phyloP scores from a whole-genome alignment of 2,113 vertebrate species.

The Odocoileus hemionus region DNA sequence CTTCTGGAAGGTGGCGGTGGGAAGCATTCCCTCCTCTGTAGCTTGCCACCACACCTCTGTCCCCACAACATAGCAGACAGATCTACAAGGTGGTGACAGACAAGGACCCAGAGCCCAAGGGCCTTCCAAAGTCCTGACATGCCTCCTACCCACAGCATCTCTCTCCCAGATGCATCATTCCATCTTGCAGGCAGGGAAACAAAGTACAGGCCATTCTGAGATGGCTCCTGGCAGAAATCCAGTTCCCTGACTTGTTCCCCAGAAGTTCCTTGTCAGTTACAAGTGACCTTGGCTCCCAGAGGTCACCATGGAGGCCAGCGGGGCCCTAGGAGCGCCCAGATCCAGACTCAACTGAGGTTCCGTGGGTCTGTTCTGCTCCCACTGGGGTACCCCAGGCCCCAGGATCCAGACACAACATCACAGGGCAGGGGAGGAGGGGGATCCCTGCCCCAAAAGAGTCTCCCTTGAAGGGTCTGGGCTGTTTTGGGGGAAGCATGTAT shows the following conservation, averaged over 20 bases:
- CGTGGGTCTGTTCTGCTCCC: rapidly evolving
- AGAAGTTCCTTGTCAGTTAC: not conserved
- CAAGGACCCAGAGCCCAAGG: not conserved
- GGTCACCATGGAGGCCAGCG: rapidly evolving
- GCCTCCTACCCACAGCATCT: not conserved
- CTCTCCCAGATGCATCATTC: not conserved
- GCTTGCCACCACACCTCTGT: not conserved
- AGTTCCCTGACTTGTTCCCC: no score
- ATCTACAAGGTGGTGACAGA: not conserved
- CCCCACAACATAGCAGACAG: not conserved
- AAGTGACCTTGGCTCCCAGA: rapidly evolving
- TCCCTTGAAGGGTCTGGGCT: not conserved
- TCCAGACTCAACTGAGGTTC: no score
- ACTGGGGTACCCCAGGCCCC: not conserved
- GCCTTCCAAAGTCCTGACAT: not conserved
- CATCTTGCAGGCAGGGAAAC: no score
- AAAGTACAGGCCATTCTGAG: not conserved
- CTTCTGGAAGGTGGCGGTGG: not conserved
- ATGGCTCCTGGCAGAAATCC: not conserved
- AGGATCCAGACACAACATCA: not conserved
- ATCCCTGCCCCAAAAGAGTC: not conserved
- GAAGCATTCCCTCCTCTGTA: not conserved
- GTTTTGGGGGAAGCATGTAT: not conserved
- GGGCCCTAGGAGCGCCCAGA: not conserved
- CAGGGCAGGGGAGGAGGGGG: not conserved